Percentiles rank a stretch among this genome's conserved stretches.
These are phyloP conservation scores for Tipula unca DNA, from an alignment of 2,888 invertebrate species.

Conservation along the genomic window DNA sequence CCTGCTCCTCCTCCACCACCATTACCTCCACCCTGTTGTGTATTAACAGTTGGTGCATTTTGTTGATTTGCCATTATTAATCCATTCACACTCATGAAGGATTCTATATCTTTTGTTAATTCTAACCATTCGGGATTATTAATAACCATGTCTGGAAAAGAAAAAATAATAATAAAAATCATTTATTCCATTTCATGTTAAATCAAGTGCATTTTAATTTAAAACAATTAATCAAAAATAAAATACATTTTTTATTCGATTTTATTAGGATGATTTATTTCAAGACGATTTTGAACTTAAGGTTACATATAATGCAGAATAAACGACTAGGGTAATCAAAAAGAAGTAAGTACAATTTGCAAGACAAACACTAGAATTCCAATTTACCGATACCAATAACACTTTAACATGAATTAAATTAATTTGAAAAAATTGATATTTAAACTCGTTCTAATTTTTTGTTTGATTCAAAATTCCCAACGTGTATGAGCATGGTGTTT, in stretches of 20 bases:
- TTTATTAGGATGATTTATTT: neutral
- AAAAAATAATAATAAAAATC: neutral
- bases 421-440: too few relatives aligned
- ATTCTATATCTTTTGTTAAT: conserved; percentile 26
- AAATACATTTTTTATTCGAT: neutral
- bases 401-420: too few relatives aligned
- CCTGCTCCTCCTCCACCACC: neutral
- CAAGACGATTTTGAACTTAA: conserved; percentile 15
- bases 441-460: too few relatives aligned
- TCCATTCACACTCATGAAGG: conserved; percentile 25
- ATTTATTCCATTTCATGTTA: neutral
- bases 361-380: too few relatives aligned
- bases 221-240: conserved; percentile 15
- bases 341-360: too few relatives aligned
- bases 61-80: conserved; percentile 24
- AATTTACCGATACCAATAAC: too few relatives aligned
- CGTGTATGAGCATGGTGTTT: too few relatives aligned
- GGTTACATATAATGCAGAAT: neutral
- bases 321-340: neutral
- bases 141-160: conserved; percentile 27
- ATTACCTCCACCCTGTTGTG: neutral
- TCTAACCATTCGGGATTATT: conserved; percentile 27
- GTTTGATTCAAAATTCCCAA: too few relatives aligned
- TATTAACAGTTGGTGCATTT: neutral
- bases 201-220: conserved; percentile 14